Evolutionary conservation across 2,113 vertebrate genomes (phyloP), one percentile per base, ranked within the genome.

Genomic region (Pardalotus punctatus): DNA sequence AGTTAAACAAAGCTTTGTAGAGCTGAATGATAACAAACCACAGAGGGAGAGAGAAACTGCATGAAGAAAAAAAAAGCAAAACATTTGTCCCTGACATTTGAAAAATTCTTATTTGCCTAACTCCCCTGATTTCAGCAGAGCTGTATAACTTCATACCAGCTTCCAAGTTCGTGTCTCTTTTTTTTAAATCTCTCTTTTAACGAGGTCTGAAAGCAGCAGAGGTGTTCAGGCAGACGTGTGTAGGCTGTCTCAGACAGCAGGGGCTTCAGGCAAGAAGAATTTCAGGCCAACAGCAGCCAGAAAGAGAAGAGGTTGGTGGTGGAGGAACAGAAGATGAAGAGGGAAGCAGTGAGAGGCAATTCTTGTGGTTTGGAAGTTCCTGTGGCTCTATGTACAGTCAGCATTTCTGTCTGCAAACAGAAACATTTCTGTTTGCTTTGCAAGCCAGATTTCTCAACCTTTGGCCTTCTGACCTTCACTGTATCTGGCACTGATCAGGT

Each of bases 311-410:
- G 64, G 47, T 77, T 95, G 64, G 29, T 92, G 90, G 85, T 95
- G 72, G 43, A 88, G 57, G 90, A 97, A 77, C 88, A 96, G 94
- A 96, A 96, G 85, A 96, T 95, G 96, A 96, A 96, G 93, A 94
- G 90, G 93, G 96, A 96, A 96, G 90, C 78, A 96, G 81, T 54
- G 90, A 96, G 96, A 96, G 85, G 93, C 96, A 95, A 93, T 96
- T 95, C 92, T 96, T 96, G 96, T 94, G 95, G 96, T 97, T 96
- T 96, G 94, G 96, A 96, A 96, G 96, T 97, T 97, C 93, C 95
- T 97, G 93, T 97, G 94, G 93, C 86, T 96, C 83, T 96, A 88
- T 94, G 95, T 95, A 97, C 88, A 96, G 94, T 97, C 96, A 97
- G 96, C 96, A 95, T 74, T 97, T 94, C 82, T 97, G 93, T 85